Evolutionary conservation across 2,888 invertebrate genomes (phyloP).

Genomic region (Chirona hameri): DNA sequence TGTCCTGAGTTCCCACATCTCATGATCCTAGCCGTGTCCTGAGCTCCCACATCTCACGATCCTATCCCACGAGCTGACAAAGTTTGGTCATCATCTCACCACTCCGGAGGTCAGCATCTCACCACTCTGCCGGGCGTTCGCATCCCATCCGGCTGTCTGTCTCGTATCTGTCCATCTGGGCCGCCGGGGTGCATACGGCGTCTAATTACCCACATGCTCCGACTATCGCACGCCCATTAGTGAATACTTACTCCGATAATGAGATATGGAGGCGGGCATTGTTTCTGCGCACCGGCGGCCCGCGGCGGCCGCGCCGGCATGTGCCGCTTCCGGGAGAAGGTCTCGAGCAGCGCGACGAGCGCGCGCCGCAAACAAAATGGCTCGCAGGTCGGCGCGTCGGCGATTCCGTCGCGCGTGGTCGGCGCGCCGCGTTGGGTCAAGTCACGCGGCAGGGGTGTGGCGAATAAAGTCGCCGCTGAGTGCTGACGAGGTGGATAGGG

Average conservation of each 20-base stretch:
- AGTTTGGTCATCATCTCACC: background rate
- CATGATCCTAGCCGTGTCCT: too few relatives aligned
- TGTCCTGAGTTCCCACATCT: too few relatives aligned
- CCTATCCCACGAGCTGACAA: background rate
- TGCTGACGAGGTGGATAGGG: background rate
- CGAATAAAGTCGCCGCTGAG: background rate
- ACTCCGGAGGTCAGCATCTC: too few relatives aligned
- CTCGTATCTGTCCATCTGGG: background rate
- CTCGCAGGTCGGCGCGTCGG: background rate
- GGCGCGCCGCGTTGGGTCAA: background rate
- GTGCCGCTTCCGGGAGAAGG: background rate
- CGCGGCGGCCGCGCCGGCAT: background rate
- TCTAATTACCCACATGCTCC: constrained; percentile 9
- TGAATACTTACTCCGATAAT: constrained; percentile 23
- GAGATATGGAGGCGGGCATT: background rate
- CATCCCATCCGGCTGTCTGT: background rate
- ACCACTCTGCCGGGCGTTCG: too few relatives aligned
- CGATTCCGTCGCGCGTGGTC: background rate
- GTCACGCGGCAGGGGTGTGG: background rate
- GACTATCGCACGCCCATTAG: background rate
- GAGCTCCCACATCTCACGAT: too few relatives aligned
- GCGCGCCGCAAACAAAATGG: constrained; percentile 12
- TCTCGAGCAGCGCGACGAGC: background rate
- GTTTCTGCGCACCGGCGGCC: background rate
- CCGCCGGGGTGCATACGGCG: background rate